Conservation (phyloP, 2,797 vertebrate species). For the Artibeus jamaicensis region DNA sequence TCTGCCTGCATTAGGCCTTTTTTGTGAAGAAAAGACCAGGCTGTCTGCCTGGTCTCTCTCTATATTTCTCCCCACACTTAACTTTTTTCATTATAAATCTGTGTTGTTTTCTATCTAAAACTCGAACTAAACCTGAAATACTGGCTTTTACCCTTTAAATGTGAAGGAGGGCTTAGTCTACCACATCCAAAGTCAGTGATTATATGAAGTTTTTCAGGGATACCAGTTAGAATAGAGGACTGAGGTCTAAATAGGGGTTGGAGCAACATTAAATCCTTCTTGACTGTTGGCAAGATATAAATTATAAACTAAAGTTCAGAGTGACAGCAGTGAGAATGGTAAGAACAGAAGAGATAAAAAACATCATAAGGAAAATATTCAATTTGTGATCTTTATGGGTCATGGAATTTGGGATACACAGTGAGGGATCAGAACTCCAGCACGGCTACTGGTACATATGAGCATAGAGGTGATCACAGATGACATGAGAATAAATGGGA, state of each 20-base stretch:
- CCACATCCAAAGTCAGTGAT: neutral
- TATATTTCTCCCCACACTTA: neutral
- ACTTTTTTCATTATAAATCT: neutral
- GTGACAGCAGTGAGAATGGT: neutral
- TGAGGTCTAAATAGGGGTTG: neutral
- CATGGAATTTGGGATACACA: neutral
- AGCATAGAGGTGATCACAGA: fast-evolving
- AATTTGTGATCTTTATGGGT: neutral
- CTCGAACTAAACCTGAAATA: neutral
- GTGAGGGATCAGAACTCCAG: neutral
- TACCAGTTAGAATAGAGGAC: neutral
- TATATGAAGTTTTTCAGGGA: neutral
- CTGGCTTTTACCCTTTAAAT: neutral
- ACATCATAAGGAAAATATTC: neutral
- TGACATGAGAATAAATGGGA: neutral
- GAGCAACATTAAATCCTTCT: neutral
- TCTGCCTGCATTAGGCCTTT: neutral
- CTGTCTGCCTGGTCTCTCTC: neutral
- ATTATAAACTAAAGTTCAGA: neutral
- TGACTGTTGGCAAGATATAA: neutral
- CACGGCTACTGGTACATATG: neutral
- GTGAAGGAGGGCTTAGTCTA: neutral
- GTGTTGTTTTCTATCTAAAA: neutral
- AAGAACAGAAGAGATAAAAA: neutral
- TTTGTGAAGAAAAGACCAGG: conserved; percentile 6